Evolutionary conservation across 1,140 invertebrate genomes (phyloP).

Genomic region (Thaumetopoea pityocampa): DNA sequence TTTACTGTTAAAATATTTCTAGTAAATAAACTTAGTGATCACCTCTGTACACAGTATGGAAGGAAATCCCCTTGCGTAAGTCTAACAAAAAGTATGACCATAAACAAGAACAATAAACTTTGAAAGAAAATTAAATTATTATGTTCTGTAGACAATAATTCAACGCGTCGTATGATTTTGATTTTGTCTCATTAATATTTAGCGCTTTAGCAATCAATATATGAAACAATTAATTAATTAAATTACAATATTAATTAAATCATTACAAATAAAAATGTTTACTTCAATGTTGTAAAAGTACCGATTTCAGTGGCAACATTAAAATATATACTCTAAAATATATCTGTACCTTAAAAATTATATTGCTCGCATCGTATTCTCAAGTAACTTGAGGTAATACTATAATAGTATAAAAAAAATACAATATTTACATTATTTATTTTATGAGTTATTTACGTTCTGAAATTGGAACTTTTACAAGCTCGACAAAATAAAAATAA

Average conservation of each 20-base stretch:
- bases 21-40: too few relatives aligned
- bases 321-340: conserved; percentile 3
- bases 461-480: conserved; percentile 22
- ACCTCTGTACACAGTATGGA: too few relatives aligned
- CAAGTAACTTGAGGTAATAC: conserved; percentile 32
- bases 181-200: background rate
- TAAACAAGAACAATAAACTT: too few relatives aligned
- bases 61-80: too few relatives aligned
- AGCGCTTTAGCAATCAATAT: conserved; percentile 22
- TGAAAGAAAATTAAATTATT: too few relatives aligned
- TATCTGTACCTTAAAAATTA: conserved; percentile 16
- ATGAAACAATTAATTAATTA: conserved; percentile 24
- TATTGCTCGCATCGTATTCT: conserved; percentile 19
- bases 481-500: conserved; percentile 5
- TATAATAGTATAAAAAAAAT: conserved; percentile 28
- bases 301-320: conserved; percentile 20
- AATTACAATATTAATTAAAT: conserved; percentile 22
- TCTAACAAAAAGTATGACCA: too few relatives aligned
- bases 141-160: too few relatives aligned
- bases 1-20: too few relatives aligned
- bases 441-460: conserved; percentile 10
- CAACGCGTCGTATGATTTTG: conserved; percentile 8
- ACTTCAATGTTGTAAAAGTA: conserved; percentile 21
- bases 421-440: conserved; percentile 37
- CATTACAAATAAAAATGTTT: conserved; percentile 13